Base-by-base conservation (phyloP, 2,797 vertebrate genomes). In the Sparus aurata region DNA sequence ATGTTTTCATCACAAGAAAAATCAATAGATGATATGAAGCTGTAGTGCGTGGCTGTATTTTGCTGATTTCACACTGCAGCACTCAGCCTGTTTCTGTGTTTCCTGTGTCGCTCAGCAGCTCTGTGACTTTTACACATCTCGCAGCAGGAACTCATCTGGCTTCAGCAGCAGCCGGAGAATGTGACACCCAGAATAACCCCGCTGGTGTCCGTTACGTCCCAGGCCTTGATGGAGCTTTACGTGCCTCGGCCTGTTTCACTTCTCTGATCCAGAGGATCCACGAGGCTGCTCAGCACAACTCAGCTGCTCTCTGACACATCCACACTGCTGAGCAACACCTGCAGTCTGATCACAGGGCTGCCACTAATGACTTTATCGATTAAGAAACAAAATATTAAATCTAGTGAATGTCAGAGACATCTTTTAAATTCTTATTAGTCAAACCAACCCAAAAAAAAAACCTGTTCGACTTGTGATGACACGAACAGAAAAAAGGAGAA, bases 171-270 rank as follows among this genome's bases (percentile, higher is more conserved):
- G 69, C 57, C 60, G 47, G 72, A 77, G 69, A 84, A 80, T 72
- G 79, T 30, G 77, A 60, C 75, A 54, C 88, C 86, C 86, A 89
- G 90, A 93, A 94, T 92, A 91, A 83, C 79, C 55, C 72, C 4
- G 55, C 74, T 74, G 92, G 89, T 90, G 91, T 95, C 85, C n/a
- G 87, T 95, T 95, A 93, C 92, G 93, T 62, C 73, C 41, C n/a
- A 53, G 79, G 59, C 75, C 79, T 84, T 76, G 86, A 70, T 87
- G 89, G 90, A 90, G 85, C 80, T 80, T 73, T 45, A 83, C 79
- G 62, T 8, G 64, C 58, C 41, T 69, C 64, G 1, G 41, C 43
- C 75, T 84, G 83, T 86, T 89, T 80, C 80, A 85, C 85, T 34
- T 89, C 60, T 84, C 58, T 82, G 86, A 85, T 77, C 81, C 85